Evolutionary conservation across 2,888 invertebrate species (phyloP), one percentile per base, ranked within the genome.

Genomic region (Masnerella sp.): DNA sequence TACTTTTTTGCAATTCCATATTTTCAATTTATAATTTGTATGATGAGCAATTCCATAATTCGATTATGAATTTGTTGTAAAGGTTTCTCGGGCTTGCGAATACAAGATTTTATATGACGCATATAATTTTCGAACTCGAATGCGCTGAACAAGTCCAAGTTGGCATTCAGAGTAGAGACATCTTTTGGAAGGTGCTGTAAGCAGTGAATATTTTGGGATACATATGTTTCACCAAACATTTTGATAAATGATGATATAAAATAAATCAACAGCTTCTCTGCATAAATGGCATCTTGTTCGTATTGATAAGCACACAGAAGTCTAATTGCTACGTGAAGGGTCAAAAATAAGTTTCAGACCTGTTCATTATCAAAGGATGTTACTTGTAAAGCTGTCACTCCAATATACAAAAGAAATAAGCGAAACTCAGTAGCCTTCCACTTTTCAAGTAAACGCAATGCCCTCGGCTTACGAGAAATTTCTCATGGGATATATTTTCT

Each of bases 351-450:
- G 25, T 11, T 30, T 14, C 49, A 12, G n/a, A 65, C 17, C 1
- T 40, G 1, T 28, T 7, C 28, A 3, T 40, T 38, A 7, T 38
- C 15, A 40, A 67, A 54, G 0, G 22, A 9, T 12, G 22, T 25
- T 4, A 11, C 4, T 59, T 49, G 32, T 3, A 72, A 71, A 40
- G 38, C 20, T 9, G 65, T 2, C 20, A 58, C 43, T 11, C 52
- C 67, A 43, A 43, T 20, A 34, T 64, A 72, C 22, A 42, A 12
- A 5, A 67, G 22, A 54, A 72, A 61, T 14, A 67, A 20, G 1
- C 71, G 20, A 2, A 25, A 75, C 2, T 72, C 36, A 2, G 49
- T 38, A 18, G 65, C 72, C 34, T 67, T 72, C 61, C 67, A 72
- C 8, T 38, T 42, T 5, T 25, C 25, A 25, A 25, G 25, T 59